These are phyloP conservation scores for Hippocampus abdominalis DNA, from an alignment of 2,113 vertebrate genomes.

Conservation along the genomic window DNA sequence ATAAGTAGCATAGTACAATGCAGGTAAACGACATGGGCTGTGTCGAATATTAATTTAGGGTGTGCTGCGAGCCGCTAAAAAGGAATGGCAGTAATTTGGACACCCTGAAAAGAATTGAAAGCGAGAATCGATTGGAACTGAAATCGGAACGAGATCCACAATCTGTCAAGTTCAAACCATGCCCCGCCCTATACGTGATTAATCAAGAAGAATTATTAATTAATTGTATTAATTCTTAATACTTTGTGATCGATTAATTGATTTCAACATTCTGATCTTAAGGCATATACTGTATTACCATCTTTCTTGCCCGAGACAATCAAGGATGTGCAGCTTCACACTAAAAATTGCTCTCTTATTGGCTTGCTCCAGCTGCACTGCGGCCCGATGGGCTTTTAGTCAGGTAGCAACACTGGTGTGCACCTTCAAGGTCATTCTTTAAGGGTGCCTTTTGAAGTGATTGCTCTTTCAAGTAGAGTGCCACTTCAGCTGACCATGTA, in stretches of 20 bases:
- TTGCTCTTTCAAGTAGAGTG: slow-evolving; percentile 17
- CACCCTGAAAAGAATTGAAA: too few species aligned
- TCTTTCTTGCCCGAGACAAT: slow-evolving; percentile 27
- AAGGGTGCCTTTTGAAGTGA: slow-evolving; percentile 18
- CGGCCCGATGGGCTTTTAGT: slow-evolving; percentile 15
- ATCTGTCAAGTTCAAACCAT: too few species aligned
- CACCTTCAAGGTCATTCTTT: slow-evolving; percentile 25
- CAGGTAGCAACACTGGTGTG: slow-evolving; percentile 25
- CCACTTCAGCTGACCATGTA: neutral
- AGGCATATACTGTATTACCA: neutral
- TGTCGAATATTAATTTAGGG: too few species aligned
- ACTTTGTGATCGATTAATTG: neutral
- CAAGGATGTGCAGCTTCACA: slow-evolving; percentile 22
- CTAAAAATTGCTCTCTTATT: slow-evolving; percentile 17
- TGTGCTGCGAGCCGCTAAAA: too few species aligned
- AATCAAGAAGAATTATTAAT: too few species aligned
- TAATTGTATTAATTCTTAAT: too few species aligned
- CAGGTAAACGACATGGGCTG: too few species aligned
- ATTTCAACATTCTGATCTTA: slow-evolving; percentile 2
- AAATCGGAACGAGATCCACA: too few species aligned
- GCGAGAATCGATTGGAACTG: too few species aligned
- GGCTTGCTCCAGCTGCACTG: slow-evolving; percentile 29
- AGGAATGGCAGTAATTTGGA: too few species aligned
- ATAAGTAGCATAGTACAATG: too few species aligned
- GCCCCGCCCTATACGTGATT: too few species aligned